Evolutionary conservation across 2,888 invertebrate genomes (phyloP), one percentile per base, ranked within the genome.

Genomic region (Calameuta filiformis): DNA sequence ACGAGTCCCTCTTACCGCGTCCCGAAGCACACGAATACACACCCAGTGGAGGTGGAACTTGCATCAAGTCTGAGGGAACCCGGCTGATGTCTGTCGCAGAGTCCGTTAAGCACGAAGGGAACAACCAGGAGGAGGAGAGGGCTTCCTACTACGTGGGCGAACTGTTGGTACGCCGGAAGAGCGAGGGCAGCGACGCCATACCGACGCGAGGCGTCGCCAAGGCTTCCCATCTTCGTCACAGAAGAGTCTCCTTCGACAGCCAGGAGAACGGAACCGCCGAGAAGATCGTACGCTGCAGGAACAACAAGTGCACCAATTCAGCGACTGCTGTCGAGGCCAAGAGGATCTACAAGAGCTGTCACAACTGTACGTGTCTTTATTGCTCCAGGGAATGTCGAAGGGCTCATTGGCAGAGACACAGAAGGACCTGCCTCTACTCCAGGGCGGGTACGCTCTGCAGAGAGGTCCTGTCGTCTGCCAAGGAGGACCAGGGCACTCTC

Each of bases 321-420:
- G 94, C 96, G 75, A 94, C 94, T 3, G 91, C 96, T 78, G 93
- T 94, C 79, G 96, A 97, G 85, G 98, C 98, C 80, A 95, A 96
- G 84, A 94, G 95, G 85, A 94, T 94, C 86, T 98, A 95, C 93
- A 98, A 98, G 92, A 96, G 96, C 86, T 98, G 98, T 92, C 98
- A 98, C 93, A 98, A 98, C 92, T 99, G 99, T 93, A 96, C 97
- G 85, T 97, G 98, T 89, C 95, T 96, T 88, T 99, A 99, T 92
- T 99, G 99, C 92, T 97, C 97, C 81, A 94, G 97, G 80, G 96
- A 96, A 87, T 99, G 98, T 91, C 94, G 99, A 35, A 93, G 97
- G 81, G 95, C 96, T 23, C 98, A 99, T 91, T 98, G 98, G 98
- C 96, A 97, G 89, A 96, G 96, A 87, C 99, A 99, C 90, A 95